These are phyloP conservation scores for Caenorhabditis doughertyi DNA, from an alignment of 2,888 invertebrate genomes.

Conservation along the genomic window DNA sequence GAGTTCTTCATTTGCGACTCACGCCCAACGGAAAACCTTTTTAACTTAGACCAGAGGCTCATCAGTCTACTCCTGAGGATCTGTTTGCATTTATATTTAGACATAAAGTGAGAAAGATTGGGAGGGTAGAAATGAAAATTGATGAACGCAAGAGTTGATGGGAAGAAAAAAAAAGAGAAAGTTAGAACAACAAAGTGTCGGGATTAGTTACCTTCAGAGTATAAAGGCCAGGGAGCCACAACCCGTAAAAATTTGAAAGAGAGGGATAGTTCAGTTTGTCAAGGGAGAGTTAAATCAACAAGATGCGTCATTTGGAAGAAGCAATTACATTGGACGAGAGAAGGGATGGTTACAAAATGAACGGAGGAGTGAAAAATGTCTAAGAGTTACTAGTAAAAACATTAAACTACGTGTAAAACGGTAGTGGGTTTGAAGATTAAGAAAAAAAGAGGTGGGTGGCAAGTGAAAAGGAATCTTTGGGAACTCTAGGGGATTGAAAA, in stretches of 20 bases:
- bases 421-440: neutral
- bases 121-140: neutral
- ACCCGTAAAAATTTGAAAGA: constrained; percentile 6
- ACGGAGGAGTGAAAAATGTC: constrained; percentile 26
- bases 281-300: constrained; percentile 59
- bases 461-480: neutral
- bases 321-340: constrained; percentile 29
- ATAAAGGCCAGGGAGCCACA: constrained; percentile 12
- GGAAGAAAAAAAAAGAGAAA: neutral
- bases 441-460: neutral
- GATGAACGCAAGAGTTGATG: neutral
- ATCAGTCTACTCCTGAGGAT: neutral
- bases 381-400: constrained; percentile 18
- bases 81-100: constrained; percentile 48
- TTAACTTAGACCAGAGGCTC: constrained; percentile 7
- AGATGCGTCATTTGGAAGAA: constrained; percentile 57
- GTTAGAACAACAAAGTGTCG: constrained; percentile 26
- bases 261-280: constrained; percentile 55
- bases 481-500: neutral
- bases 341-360: constrained; percentile 41
- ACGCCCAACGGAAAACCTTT: neutral
- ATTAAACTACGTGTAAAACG: constrained; percentile 10
- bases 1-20: constrained; percentile 28
- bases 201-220: constrained; percentile 49
- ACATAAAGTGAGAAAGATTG: constrained; percentile 36